These are phyloP conservation scores for Oceanites oceanicus DNA, from an alignment of 2,113 vertebrate genomes.

Conservation along the genomic window DNA sequence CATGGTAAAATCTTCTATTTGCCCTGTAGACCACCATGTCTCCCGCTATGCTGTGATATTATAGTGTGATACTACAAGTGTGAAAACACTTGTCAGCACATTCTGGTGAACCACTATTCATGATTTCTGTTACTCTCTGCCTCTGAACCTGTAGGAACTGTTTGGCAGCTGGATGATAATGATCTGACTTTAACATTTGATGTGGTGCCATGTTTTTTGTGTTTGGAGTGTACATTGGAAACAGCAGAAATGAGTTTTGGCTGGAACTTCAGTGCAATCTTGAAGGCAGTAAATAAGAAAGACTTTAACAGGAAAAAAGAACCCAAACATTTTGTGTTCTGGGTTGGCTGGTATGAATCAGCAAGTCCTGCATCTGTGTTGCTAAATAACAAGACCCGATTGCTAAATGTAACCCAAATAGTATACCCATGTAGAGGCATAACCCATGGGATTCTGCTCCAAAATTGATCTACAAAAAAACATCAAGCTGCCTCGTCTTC, in stretches of 20 bases:
- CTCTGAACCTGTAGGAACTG: conserved; percentile 37
- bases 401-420: conserved; percentile 33
- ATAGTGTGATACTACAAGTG: not conserved
- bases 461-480: not conserved
- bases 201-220: conserved; percentile 47
- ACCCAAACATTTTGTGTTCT: conserved; percentile 49
- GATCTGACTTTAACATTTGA: conserved; percentile 52
- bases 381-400: conserved; percentile 23
- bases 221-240: conserved; percentile 54
- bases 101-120: not conserved
- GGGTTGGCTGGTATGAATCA: conserved; percentile 53
- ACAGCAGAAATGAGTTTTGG: conserved; percentile 48
- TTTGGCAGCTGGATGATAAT: conserved; percentile 36
- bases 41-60: not conserved
- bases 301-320: conserved; percentile 59
- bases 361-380: conserved; percentile 33
- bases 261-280: conserved; percentile 45
- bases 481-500: not conserved
- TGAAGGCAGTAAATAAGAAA: conserved; percentile 56
- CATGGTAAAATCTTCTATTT: not conserved
- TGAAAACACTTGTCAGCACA: conserved; percentile 1
- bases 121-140: not conserved
- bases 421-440: conserved; percentile 56
- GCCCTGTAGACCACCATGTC: not conserved
- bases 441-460: conserved; percentile 24